A percentile compares a stretch with the other conserved stretches of the same genome.
phyloP scores from a whole-genome alignment of 1,140 invertebrate species.

The Pseudachorutes palmiensis region DNA sequence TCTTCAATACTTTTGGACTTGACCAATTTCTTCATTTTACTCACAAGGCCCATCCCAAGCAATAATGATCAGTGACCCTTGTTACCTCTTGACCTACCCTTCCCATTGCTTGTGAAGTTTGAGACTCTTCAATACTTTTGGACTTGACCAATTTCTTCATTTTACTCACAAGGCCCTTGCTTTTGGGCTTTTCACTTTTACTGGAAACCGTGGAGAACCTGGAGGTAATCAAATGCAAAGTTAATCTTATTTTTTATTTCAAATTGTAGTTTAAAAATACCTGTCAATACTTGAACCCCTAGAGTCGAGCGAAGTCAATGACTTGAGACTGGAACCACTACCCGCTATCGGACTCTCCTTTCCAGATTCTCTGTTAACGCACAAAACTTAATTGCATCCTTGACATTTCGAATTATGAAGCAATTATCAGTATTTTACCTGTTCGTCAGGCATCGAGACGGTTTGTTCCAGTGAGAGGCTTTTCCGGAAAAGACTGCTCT shows the following conservation, averaged over 20 bases:
- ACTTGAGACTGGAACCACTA: slow-evolving; percentile 69
- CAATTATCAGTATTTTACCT: slow-evolving; percentile 22
- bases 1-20: slow-evolving; percentile 71
- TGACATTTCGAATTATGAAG: slow-evolving; percentile 10
- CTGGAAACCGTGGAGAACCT: slow-evolving; percentile 70
- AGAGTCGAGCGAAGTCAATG: slow-evolving; percentile 46
- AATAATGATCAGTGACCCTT: background rate
- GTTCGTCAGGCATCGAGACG: slow-evolving; percentile 38
- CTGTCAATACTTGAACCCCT: slow-evolving; percentile 65
- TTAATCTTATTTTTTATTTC: background rate
- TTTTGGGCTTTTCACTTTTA: slow-evolving; percentile 78
- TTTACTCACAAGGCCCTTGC: slow-evolving; percentile 72
- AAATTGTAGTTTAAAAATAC: no score
- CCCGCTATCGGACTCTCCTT: slow-evolving; percentile 57
- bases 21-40: slow-evolving; percentile 72
- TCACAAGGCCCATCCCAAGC: slow-evolving; percentile 55
- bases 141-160: slow-evolving; percentile 76
- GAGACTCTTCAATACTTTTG: slow-evolving; percentile 57
- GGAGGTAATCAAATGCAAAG: slow-evolving; percentile 19
- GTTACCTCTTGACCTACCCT: slow-evolving; percentile 40
- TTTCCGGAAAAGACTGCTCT: slow-evolving; percentile 58
- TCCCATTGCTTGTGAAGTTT: slow-evolving; percentile 39
- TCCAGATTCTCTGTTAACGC: slow-evolving; percentile 53
- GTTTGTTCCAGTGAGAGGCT: slow-evolving; percentile 68
- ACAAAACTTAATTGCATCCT: slow-evolving; percentile 8